Evolutionary conservation across 2,797 vertebrate genomes (phyloP).

Genomic region (Alectoris magna): DNA sequence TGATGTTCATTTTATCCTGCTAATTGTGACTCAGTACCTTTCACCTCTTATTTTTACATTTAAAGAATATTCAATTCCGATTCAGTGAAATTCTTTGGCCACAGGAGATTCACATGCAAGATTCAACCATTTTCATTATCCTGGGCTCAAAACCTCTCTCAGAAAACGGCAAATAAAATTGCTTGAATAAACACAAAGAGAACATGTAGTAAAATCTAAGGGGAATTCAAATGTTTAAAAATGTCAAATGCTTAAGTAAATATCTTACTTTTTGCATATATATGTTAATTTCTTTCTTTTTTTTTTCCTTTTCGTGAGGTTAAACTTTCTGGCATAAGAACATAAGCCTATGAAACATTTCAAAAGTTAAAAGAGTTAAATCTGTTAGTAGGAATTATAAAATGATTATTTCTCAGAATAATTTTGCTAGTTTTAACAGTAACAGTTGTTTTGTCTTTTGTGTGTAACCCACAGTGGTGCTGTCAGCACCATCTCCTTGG

Average conservation of each 20-base stretch:
- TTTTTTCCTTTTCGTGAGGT: not conserved
- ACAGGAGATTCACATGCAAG: not conserved
- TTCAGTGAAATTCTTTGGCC: not conserved
- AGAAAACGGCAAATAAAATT: not conserved
- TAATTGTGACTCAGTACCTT: not conserved
- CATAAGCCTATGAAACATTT: not conserved
- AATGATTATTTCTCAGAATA: not conserved
- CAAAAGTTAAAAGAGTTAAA: not conserved
- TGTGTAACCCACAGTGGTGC: not conserved
- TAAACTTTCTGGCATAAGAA: not conserved
- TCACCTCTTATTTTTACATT: not conserved
- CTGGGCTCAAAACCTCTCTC: not conserved
- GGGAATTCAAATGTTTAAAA: not conserved
- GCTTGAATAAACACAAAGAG: not conserved
- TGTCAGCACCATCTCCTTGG: not conserved
- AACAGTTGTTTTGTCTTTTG: not conserved
- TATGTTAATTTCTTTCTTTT: not conserved
- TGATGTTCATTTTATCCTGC: not conserved
- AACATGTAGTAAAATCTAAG: not conserved
- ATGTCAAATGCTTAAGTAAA: not conserved
- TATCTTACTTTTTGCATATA: not conserved
- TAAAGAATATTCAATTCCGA: not conserved
- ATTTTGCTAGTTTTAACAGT: rapidly evolving
- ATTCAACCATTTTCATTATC: not conserved
- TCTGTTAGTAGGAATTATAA: not conserved